Evolutionary conservation across 2,888 invertebrate species (phyloP), one percentile per base, ranked within the genome.

Genomic region (Phlogophora meticulosa): DNA sequence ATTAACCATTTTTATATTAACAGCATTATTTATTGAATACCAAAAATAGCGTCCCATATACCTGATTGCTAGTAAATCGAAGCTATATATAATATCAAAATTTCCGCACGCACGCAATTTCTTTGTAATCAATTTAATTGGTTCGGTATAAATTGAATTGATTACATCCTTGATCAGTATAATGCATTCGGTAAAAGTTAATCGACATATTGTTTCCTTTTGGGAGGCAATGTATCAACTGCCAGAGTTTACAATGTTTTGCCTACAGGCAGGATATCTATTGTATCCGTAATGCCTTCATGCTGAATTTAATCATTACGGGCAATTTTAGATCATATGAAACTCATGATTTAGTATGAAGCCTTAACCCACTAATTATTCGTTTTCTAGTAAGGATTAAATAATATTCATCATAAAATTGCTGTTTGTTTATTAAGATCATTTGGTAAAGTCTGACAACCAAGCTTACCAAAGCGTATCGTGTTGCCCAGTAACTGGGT

Each of bases 61-160:
- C 32, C 32, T 11, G 13, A 34, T 40, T 49, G 22, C n/a, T 20
- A 34, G 20, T 51, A 59, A 51, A 52, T 51, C 51, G 42, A 4
- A 28, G 20, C 42, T 76, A 76, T 55, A 55, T 53, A 51, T 46
- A 56, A 38, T 36, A 56, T 56, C 22, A 48, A 46, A 62, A 15
- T 43, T 48, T 48, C 42, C 42, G 24, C 59, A 67, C 56, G 53
- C 74, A 70, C 36, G 51, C 68, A 52, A 67, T 63, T 72, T 66
- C 46, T 78, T 51, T 46, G 52, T 56, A 74, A 77, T 72, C 48
- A 48, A 72, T 46, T 36, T 48, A 72, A 77, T 63, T 49, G 46
- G n/a, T 58, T 43, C 52, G 43, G 28, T 62, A 55, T 53, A 38
- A 53, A 57, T 77, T 34, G n/a, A 45, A 63, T 55, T 63, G 28